phyloP scores from a whole-genome alignment of 2,113 vertebrate genomes.

The rabbit (Oryctolagus cuniculus) region mOryCun1.1 NC_091448.1:6457001-6457500 shows the following conservation, averaged over 20 bases:
- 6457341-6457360: constrained; percentile 66
- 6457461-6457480: background rate
- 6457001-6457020: background rate
- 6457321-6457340: background rate
- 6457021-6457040: background rate
- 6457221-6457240: background rate
- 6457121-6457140: background rate
- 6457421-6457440: background rate
- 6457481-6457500: background rate
- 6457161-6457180: background rate
- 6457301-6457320: background rate
- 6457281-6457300: constrained; percentile 18
- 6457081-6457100: background rate
- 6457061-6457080: background rate
- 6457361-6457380: constrained; percentile 80
- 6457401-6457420: constrained; percentile 61
- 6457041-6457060: background rate
- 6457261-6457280: background rate
- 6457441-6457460: constrained; percentile 67
- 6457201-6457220: background rate
- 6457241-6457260: background rate
- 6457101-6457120: background rate
- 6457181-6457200: background rate
- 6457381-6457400: constrained; percentile 76
- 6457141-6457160: background rate